Base-by-base conservation (phyloP, 2,888 invertebrate species). In the Micoletzkya japonica region DNA sequence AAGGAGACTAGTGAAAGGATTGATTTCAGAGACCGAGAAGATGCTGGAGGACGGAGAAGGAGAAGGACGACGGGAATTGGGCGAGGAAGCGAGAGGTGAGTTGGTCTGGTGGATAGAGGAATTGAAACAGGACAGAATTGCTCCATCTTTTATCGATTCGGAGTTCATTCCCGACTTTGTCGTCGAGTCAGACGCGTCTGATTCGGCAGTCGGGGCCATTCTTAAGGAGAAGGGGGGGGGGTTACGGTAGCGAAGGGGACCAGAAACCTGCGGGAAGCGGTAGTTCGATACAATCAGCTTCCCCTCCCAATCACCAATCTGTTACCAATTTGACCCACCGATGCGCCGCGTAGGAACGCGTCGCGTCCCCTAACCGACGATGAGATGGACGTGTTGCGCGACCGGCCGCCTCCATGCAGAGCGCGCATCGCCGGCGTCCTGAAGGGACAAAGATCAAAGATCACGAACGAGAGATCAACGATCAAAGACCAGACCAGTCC, bases 361-460 rank as follows among this genome's bases (percentile, higher is more conserved):
- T 30, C 49, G 49, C 49, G 32, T n/a, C 63, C 10, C 6, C 63
- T 6, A 49, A n/a, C n/a, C n/a, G n/a, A n/a, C n/a, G n/a, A n/a
- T n/a, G n/a, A n/a, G n/a, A 63, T 50, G 63, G 50, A 63, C 34
- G 63, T 50, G 49, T 14, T 63, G 50, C 34, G 32, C 49, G 63
- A 63, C 20, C 50, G 49, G 34, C 63, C 44, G 26, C 59, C 50
- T 32, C 36, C 50, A 0, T 26, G 10, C n/a, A 63, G 49, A n/a
- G 63, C 63, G 10, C 63, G 63, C 49, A 32, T 36, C n/a, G 63
- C 63, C 10, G 63, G 63, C 2, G 63, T 63, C 30, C 63, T 63
- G 63, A 50, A 63, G 36, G 30, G n/a, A n/a, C 24, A n/a, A n/a
- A 24, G 24, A 24, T 59, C n/a, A 39, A 30, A 26, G 44, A 17